Evolutionary conservation across 2,113 vertebrate genomes (phyloP), one percentile per base, ranked within the genome.

Genomic region (Euleptes europaea): DNA sequence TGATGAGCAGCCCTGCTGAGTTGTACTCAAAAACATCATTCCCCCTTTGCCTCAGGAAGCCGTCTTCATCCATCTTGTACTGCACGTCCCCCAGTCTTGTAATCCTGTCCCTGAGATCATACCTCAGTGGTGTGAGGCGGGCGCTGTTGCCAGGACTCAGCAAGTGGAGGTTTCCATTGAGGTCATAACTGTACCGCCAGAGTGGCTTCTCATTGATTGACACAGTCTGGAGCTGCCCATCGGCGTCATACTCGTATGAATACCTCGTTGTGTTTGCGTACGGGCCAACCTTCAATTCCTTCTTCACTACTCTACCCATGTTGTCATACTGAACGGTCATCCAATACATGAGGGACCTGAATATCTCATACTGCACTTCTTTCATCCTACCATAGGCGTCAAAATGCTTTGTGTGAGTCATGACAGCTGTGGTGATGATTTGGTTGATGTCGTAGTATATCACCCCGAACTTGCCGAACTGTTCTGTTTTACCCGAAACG

Each of bases 401-500:
- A 65, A 99, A 99, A 94, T 99, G 99, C 86, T 99, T 99, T 7
- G 98, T 99, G 95, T 99, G 98, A 21, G 99, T 99, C 99, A 99
- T 99, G 87, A 99, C 98, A 0, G 98, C 97, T 0, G 99, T 99
- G 73, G 98, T 99, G 88, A 99, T 99, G 78, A 99, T 99, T 91
- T 99, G 99, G 91, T 99, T 99, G 66, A 99, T 99, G 90, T 99
- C 98, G 0, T 99, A 99, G 92, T 99, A 99, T 89, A 99, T 99
- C 1, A 99, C 98, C 3, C 98, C 98, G 4, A 99, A 99, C 94
- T 99, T 99, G 63, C 99, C 99, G 1, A 99, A 99, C 92, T 99
- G 99, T 91, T 99, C 99, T 0, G 98, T 98, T 92, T 99, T 99
- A 70, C 99, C 99, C 0, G 99, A 99, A 54, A 99, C 98, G 0